phyloP scores from a whole-genome alignment of 30 jellyfish, hydroid and myxozoan genomes.

The Pelagia noctiluca region DNA sequence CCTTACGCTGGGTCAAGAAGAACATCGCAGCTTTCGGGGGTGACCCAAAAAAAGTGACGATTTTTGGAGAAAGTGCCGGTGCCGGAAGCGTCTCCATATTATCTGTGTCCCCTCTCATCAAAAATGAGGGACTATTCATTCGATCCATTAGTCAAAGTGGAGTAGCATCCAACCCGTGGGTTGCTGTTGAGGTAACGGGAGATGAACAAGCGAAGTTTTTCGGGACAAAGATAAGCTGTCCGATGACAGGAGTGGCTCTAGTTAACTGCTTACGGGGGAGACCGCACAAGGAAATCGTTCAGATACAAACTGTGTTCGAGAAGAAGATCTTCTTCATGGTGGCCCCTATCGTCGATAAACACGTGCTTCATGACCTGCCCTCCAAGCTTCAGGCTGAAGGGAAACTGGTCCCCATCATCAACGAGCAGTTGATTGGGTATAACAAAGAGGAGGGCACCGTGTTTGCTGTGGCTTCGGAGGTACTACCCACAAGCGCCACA shows the following conservation, averaged over 20 bases:
- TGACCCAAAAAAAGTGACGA: background rate
- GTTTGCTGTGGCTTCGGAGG: background rate
- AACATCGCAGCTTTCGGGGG: constrained; percentile 46
- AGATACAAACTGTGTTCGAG: background rate
- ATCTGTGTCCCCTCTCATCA: constrained; percentile 31
- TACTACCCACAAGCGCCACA: no score
- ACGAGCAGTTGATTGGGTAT: constrained; percentile 32
- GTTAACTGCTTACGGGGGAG: constrained; percentile 7
- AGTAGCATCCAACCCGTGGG: constrained; percentile 21
- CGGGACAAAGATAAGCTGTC: constrained; percentile 15
- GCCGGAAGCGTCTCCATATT: constrained; percentile 33
- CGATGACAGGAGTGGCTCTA: background rate
- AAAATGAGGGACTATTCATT: constrained; percentile 22
- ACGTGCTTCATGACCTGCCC: constrained; percentile 14
- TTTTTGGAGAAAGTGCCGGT: constrained; percentile 62
- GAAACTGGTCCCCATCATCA: constrained; percentile 16
- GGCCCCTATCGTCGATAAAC: constrained; percentile 18
- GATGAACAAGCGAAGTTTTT: background rate
- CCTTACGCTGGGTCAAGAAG: constrained; percentile 69
- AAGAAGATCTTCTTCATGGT: background rate
- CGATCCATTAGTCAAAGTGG: constrained; percentile 50
- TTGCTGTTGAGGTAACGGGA: background rate
- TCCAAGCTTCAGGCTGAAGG: background rate
- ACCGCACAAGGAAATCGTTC: background rate
- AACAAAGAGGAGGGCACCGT: constrained; percentile 44